phyloP scores from a whole-genome alignment of 2,113 vertebrate genomes.

The Acinonyx jubatus region DNA sequence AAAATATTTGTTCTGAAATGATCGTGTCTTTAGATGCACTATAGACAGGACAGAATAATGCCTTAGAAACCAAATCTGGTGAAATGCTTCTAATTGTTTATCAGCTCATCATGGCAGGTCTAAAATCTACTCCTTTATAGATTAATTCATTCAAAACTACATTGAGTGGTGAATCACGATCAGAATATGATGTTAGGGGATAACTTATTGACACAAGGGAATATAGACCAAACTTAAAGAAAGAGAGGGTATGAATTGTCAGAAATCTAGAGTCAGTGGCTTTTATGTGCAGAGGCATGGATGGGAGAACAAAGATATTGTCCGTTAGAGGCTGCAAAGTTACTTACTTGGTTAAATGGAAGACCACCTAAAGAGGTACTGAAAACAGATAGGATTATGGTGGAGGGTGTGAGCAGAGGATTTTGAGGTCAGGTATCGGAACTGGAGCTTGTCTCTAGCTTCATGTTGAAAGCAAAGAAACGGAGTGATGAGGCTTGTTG shows the following conservation, averaged over 20 bases:
- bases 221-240: not conserved
- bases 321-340: not conserved
- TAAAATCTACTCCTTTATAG: not conserved
- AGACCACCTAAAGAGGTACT: not conserved
- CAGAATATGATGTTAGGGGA: not conserved
- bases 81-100: not conserved
- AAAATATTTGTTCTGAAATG: conserved; percentile 11
- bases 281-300: not conserved
- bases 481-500: too few species aligned
- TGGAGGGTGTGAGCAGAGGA: not conserved
- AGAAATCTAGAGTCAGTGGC: not conserved
- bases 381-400: not conserved
- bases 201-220: not conserved
- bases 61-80: not conserved
- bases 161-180: not conserved
- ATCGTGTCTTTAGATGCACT: not conserved
- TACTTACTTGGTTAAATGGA: not conserved
- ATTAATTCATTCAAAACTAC: not conserved
- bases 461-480: not conserved
- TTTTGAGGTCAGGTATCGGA: not conserved
- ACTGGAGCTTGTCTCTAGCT: not conserved
- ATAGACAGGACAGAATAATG: not conserved
- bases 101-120: not conserved
- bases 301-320: not conserved
- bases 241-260: not conserved